Percentiles rank a stretch among this genome's conserved stretches.
phyloP scores from a whole-genome alignment of 2,797 vertebrate species.

The Psittacula echo region DNA sequence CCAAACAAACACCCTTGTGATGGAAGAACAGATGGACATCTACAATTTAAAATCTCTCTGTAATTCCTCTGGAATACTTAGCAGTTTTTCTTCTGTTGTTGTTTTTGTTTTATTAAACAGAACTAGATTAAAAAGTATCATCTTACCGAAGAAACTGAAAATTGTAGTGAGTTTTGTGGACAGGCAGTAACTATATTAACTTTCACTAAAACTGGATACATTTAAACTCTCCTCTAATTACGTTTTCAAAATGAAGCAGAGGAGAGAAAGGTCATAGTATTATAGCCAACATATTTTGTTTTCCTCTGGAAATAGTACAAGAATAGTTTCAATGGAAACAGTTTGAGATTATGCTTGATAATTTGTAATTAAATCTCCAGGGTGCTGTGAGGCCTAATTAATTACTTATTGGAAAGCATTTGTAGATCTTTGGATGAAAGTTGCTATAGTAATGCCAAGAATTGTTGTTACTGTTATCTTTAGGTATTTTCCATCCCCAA shows the following conservation, averaged over 20 bases:
- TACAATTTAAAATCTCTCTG: not conserved
- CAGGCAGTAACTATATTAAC: constrained; percentile 36
- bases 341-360: constrained; percentile 49
- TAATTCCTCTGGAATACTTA: not conserved
- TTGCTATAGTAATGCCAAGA: constrained; percentile 45
- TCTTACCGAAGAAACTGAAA: not conserved
- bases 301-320: constrained; percentile 56
- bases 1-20: not conserved
- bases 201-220: constrained; percentile 29
- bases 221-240: constrained; percentile 55
- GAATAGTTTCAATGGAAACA: constrained; percentile 47
- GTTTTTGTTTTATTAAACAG: not conserved
- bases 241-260: not conserved
- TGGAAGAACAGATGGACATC: constrained; percentile 14
- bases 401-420: constrained; percentile 64
- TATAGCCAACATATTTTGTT: constrained; percentile 44
- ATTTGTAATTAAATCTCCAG: constrained; percentile 67
- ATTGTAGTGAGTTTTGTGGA: constrained; percentile 17
- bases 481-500: constrained; percentile 35
- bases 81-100: not conserved
- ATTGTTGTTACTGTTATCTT: constrained; percentile 2
- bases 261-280: constrained; percentile 22
- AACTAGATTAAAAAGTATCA: not conserved
- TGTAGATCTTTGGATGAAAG: constrained; percentile 62
- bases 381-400: constrained; percentile 61